phyloP scores from a whole-genome alignment of 2,797 vertebrate genomes.

The Lepus townsendii region DNA sequence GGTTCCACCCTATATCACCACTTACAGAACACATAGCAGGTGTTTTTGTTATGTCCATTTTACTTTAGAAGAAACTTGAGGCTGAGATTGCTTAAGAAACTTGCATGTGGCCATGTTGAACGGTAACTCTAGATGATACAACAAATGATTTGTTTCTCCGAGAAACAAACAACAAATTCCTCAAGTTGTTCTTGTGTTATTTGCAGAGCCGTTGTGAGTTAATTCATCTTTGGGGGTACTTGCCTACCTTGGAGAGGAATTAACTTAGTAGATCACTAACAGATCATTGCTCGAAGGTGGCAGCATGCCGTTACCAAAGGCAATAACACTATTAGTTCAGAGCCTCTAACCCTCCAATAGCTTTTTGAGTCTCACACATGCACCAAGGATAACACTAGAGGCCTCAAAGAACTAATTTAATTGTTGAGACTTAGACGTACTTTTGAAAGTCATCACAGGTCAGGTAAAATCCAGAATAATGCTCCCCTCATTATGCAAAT shows the following conservation, averaged over 20 bases:
- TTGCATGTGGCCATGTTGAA: not conserved
- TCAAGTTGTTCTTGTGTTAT: not conserved
- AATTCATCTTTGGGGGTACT: not conserved
- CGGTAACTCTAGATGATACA: not conserved
- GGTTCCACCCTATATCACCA: too few species aligned
- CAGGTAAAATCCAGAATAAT: conserved; percentile 10
- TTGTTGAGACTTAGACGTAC: not conserved
- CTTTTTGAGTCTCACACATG: not conserved
- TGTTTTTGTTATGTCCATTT: not conserved
- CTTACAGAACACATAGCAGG: too few species aligned
- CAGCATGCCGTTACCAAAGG: not conserved
- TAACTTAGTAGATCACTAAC: not conserved
- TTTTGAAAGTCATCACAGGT: not conserved
- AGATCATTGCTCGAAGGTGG: not conserved
- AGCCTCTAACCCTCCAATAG: not conserved
- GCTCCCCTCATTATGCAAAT: not conserved
- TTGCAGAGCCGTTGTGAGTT: not conserved
- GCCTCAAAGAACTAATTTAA: not conserved
- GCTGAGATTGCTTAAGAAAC: not conserved
- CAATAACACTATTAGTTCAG: not conserved
- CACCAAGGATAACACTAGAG: not conserved
- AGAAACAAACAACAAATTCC: conserved; percentile 20
- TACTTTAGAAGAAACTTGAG: not conserved
- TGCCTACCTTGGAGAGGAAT: not conserved
- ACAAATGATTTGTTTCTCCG: not conserved